Conservation (phyloP, 2,113 vertebrate genomes). For the Dinomys branickii region DNA sequence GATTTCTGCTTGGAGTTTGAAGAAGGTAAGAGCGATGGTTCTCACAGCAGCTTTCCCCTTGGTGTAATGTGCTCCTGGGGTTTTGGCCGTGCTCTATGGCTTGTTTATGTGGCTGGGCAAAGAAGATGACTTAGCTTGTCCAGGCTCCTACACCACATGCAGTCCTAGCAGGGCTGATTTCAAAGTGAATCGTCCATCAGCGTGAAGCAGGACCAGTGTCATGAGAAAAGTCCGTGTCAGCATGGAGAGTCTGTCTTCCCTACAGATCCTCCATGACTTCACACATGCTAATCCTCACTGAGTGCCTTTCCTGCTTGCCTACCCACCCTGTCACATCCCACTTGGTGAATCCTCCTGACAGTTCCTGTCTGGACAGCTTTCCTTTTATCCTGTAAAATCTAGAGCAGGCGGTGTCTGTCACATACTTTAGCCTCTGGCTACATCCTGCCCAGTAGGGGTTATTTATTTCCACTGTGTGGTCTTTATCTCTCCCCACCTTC, state of each 20-base stretch:
- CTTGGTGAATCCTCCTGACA: background rate
- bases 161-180: constrained; percentile 26
- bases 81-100: constrained; percentile 29
- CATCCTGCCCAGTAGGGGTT: background rate
- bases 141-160: background rate
- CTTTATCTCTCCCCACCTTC: background rate
- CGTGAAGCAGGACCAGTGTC: background rate
- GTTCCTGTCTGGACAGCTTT: background rate
- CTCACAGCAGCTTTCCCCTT: background rate
- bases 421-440: background rate
- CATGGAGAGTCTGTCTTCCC: background rate
- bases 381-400: background rate
- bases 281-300: background rate
- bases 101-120: constrained; percentile 29
- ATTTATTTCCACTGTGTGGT: background rate
- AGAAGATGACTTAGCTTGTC: constrained; percentile 4
- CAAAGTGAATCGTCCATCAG: background rate
- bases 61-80: background rate
- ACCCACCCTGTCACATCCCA: background rate
- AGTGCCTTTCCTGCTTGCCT: background rate
- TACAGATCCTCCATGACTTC: background rate
- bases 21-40: background rate
- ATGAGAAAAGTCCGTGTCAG: background rate
- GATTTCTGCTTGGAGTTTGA: background rate
- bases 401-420: background rate